Conservation (phyloP, 2,797 vertebrate genomes). For the Uromys caudimaculatus region DNA sequence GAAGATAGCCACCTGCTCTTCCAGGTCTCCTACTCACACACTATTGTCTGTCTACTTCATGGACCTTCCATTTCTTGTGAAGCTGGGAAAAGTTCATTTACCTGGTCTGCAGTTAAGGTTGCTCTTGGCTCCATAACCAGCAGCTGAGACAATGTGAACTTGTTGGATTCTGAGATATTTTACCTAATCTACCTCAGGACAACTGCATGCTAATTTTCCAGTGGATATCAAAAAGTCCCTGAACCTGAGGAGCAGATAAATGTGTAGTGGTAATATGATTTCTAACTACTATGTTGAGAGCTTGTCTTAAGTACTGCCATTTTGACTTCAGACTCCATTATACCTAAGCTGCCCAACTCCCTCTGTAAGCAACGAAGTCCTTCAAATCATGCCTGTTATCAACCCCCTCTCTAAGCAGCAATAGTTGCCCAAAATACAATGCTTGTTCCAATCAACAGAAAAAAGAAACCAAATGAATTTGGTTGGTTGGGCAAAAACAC, state of each 20-base stretch:
- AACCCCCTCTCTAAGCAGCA: background rate
- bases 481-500: background rate
- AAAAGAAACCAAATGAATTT: background rate
- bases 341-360: background rate
- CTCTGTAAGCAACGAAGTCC: no score
- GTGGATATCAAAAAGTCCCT: slow-evolving; percentile 98
- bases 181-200: slow-evolving; percentile 98
- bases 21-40: background rate
- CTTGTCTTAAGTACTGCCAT: background rate
- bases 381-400: background rate
- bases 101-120: background rate
- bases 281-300: background rate
- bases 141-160: slow-evolving; percentile 96
- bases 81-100: background rate
- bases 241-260: background rate
- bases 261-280: background rate
- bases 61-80: background rate
- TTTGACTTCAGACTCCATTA: background rate
- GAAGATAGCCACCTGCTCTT: background rate
- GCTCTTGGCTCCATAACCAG: slow-evolving; percentile 96
- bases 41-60: background rate
- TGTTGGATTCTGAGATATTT: slow-evolving; percentile 97
- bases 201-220: slow-evolving; percentile 97
- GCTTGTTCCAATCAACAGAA: background rate
- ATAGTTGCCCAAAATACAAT: background rate